Evolutionary conservation across 2,888 invertebrate genomes (phyloP), one percentile per base, ranked within the genome.

Genomic region (Leptinotarsa peninsularis): DNA sequence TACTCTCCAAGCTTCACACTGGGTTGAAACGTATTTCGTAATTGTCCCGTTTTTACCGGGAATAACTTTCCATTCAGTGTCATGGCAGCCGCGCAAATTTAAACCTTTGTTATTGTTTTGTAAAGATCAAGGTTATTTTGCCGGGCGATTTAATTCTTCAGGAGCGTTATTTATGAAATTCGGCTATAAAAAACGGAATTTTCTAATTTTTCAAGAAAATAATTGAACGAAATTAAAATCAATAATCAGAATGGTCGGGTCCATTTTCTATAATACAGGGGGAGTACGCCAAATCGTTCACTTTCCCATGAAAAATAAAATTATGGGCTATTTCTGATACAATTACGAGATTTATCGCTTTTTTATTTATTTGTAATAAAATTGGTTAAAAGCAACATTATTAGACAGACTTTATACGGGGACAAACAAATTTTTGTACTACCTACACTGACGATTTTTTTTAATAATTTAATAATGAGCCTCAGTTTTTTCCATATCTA

Each of bases 71-170:
- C 78, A 79, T 78, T 79, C 81, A 84, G 83, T 84, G 84, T 86
- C 86, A 86, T 86, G 86, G 86, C 86, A 83, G 83, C 83, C 83
- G 79, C 81, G 80, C 79, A 80, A 83, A 83, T 84, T 84, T 80
- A 80, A 84, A 85, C 49, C 43, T 50, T 49, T 58, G 70, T 58
- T 70, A 58, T 71, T 50, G 54, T 67, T 66, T 50, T 67, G 52
- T 18, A 49, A 21, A 23, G 21, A 43, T 67, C 67, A 72, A 72
- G 67, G 72, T 72, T 72, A 67, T 27, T 54, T 72, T 56, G 49
- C 67, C 66, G 72, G 52, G 23, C n/a, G 49, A 18, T 23, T 33
- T 43, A 49, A 3, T 70, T 60, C 10, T 4, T 17, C 4, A 56
- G 27, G 27, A 18, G 13, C 27, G 49, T n/a, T 69, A 33, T 54